Evolutionary conservation across 2,113 vertebrate species (phyloP), one percentile per base, ranked within the genome.

Genomic region (Hypomesus transpacificus): DNA sequence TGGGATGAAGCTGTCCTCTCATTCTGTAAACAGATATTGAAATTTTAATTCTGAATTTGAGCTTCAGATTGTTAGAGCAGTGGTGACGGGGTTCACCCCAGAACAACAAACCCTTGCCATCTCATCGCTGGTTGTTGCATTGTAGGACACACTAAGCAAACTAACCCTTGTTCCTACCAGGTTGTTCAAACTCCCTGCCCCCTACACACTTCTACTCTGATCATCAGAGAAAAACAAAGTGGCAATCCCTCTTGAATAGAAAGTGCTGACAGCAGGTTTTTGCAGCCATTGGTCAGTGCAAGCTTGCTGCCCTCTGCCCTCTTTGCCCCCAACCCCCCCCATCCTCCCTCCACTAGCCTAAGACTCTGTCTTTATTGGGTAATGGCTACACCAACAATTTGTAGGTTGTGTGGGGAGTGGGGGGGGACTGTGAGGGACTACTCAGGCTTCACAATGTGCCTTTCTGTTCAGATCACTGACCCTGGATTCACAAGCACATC

Each of bases 341-440:
- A 24, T 18, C 54, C 56, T 50, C 20, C 46, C 22, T n/a, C 8
- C 54, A n/a, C 56, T 51, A 31, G n/a, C 4, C 16, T 26, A 39
- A 26, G 11, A 17, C 7, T 34, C 5, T 57, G 13, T 67, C 22
- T 79, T 54, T 70, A 61, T 74, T 59, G 64, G 62, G 71, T 67
- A 70, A 66, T 51, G 34, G 56, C 58, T 57, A 72, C 13, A 14
- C 63, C 22, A 34, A 63, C 58, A 22, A 69, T 54, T 78, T 74
- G 68, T 67, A 78, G 72, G 72, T 78, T 72, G 71, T 63, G 54
- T 22, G 61, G 21, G 21, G 52, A 68, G 62, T 56, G 61, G 61
- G 58, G 26, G 63, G 31, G 67, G 34, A 53, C 56, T 57, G 28
- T 13, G 61, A 22, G 20, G 26, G 22, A 67, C 20, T 13, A 66